These are phyloP conservation scores for Hassar affinis DNA, from an alignment of 2,113 vertebrate genomes.

Conservation along the genomic window DNA sequence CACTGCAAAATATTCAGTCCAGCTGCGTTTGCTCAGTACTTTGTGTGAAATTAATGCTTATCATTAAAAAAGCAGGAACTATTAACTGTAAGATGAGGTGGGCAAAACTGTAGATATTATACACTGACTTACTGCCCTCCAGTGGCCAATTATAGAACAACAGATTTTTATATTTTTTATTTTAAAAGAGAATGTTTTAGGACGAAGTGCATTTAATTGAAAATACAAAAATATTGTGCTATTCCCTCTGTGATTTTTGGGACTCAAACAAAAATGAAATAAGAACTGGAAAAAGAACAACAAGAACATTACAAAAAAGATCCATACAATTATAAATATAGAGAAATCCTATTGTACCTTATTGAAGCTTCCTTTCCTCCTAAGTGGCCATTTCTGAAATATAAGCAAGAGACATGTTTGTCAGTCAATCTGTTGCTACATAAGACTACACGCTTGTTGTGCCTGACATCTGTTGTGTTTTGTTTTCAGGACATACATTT, in stretches of 20 bases:
- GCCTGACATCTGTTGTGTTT: neutral
- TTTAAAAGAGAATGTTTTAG: neutral
- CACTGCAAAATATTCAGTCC: constrained; percentile 50
- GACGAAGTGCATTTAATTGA: neutral
- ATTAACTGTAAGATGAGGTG: constrained; percentile 6
- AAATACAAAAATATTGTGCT: neutral
- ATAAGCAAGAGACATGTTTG: constrained; percentile 24
- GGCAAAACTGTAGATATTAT: constrained; percentile 28
- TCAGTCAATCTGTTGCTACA: constrained; percentile 15
- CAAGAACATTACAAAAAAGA: neutral
- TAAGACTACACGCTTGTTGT: neutral
- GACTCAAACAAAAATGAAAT: neutral
- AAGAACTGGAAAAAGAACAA: neutral
- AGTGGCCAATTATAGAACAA: constrained; percentile 48
- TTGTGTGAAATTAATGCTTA: constrained; percentile 19
- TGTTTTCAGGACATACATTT: constrained; percentile 62
- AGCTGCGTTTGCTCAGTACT: constrained; percentile 4
- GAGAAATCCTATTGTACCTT: constrained; percentile 28
- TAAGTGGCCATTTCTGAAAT: constrained; percentile 63
- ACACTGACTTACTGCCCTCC: constrained; percentile 76
- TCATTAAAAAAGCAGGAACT: constrained; percentile 21
- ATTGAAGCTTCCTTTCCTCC: constrained; percentile 63
- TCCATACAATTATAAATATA: neutral
- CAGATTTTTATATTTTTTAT: neutral
- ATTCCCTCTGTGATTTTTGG: neutral